A percentile compares a stretch with the other conserved stretches of the same genome.
These are phyloP conservation scores for Arnoldichthys spilopterus DNA, from an alignment of 2,797 vertebrate species.

Conservation along the genomic window DNA sequence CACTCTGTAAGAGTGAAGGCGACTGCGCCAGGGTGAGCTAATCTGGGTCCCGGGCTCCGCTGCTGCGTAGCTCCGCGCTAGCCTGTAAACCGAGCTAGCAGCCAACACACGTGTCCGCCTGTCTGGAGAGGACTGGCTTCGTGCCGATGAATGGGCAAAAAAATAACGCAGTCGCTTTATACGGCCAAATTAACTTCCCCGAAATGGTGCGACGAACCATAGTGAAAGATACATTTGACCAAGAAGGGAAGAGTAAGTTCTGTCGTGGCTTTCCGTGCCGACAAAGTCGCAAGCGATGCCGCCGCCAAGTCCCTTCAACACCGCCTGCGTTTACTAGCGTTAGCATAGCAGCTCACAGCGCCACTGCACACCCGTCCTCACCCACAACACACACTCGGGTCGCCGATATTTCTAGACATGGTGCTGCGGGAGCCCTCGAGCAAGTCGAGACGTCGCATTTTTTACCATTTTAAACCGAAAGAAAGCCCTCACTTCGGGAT, in stretches of 20 bases:
- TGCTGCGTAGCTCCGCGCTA: conserved; percentile 19
- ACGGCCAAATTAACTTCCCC: too few species aligned
- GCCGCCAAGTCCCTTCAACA: not conserved
- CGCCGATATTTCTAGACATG: not conserved
- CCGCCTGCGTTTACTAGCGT: conserved; percentile 51
- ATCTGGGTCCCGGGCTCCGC: not conserved
- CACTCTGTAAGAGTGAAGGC: not conserved
- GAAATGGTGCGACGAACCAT: too few species aligned
- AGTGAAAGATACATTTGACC: not conserved
- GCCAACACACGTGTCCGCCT: conserved; percentile 77
- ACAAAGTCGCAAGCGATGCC: conserved; percentile 64
- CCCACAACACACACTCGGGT: not conserved
- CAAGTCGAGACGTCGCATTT: not conserved
- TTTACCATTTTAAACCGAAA: not conserved
- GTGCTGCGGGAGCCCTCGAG: too few species aligned
- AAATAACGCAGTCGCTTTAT: too few species aligned
- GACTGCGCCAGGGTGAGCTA: too few species aligned
- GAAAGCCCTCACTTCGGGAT: conserved; percentile 18
- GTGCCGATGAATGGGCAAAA: conserved; percentile 1
- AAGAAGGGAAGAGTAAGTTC: conserved; percentile 55
- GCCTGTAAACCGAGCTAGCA: conserved; percentile 48
- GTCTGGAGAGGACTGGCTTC: not conserved
- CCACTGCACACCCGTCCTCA: not conserved
- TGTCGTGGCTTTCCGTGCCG: conserved; percentile 68
- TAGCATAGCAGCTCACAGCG: conserved; percentile 52